Evolutionary conservation across 2,888 invertebrate genomes (phyloP), one percentile per base, ranked within the genome.

Genomic region (Schizotus pectinicornis): DNA sequence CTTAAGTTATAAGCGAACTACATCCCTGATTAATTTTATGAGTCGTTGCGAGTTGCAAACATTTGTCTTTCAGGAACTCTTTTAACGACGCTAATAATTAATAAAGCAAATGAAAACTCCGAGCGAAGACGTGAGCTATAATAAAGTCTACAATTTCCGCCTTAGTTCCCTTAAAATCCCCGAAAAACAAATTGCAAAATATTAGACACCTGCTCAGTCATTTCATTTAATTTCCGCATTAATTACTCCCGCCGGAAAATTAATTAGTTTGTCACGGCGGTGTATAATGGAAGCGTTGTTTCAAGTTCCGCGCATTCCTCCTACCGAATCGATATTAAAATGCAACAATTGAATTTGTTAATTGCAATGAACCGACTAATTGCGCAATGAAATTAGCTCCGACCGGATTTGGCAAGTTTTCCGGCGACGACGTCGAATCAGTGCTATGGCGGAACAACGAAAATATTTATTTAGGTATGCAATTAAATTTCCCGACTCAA

Each of bases 1-100:
- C 3, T 22, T 22, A 22, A 22, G 22, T 22, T 22, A 55, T 48
- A 48, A 55, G 36, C 47, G 41, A 48, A 55, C 54, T 61, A 61
- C 56, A 63, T 63, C 46, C 48, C 50, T 61, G 62, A 62, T 65
- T 65, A 65, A 65, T 63, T n/a, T n/a, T 59, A 56, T 49, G 42
- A 62, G 59, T 56, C 51, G 41, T 56, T 56, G 53, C 46, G 55
- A 59, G 49, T 52, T 57, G 55, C 56, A 59, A 46, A 43, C 64
- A 64, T 64, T 64, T 61, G 55, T 64, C 62, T 59, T 62, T 52
- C 37, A 32, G 35, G 22, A 39, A 54, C 53, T 48, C 59, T 59
- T 54, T 46, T 63, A 63, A 61, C 53, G 61, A 61, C 50, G 54
- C 56, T 50, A 59, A 59, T 63, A 63, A 63, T 63, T 63, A 61